A percentile compares a stretch with the other conserved stretches of the same genome.
Evolutionary conservation across 2,888 invertebrate genomes (phyloP).

Genomic region (Ariolimax columbianus): DNA sequence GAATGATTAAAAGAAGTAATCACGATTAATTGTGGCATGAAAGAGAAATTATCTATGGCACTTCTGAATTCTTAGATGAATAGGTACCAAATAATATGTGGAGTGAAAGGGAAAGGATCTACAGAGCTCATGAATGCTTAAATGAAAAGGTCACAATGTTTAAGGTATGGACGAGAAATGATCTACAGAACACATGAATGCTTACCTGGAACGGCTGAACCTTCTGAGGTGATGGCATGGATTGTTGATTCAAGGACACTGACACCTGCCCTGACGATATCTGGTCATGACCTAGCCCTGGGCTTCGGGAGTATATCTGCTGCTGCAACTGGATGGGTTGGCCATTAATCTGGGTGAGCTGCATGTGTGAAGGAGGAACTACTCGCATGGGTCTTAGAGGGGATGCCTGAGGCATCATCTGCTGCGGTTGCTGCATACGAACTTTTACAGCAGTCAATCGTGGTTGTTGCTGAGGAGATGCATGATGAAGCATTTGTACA

Average conservation of each 20-base stretch:
- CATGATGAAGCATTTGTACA: constrained; percentile 32
- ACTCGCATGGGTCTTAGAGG: constrained; percentile 50
- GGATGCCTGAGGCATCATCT: constrained; percentile 56
- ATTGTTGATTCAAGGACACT: constrained; percentile 39
- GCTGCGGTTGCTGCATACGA: constrained; percentile 48
- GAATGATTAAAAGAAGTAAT: too few species aligned
- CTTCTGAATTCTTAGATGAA: too few species aligned
- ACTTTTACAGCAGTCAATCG: constrained; percentile 33
- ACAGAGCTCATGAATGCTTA: too few species aligned
- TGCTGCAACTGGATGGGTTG: constrained; percentile 51
- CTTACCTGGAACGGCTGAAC: constrained; percentile 57
- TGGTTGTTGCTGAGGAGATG: constrained; percentile 54
- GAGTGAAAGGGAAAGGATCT: too few species aligned
- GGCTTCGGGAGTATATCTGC: constrained; percentile 32
- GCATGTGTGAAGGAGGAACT: constrained; percentile 44
- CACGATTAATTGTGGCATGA: too few species aligned
- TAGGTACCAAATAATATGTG: too few species aligned
- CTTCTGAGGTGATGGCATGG: constrained; percentile 57
- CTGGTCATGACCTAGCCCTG: constrained; percentile 54
- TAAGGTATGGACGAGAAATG: too few species aligned
- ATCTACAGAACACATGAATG: background rate
- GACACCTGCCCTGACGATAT: constrained; percentile 46
- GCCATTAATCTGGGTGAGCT: constrained; percentile 38
- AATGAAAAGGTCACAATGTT: too few species aligned
- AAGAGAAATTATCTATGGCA: too few species aligned